Percentiles rank a stretch among this genome's conserved stretches.
Conservation (phyloP, 53 echinoderm and acorn worm species). For the Crossaster papposus region DNA sequence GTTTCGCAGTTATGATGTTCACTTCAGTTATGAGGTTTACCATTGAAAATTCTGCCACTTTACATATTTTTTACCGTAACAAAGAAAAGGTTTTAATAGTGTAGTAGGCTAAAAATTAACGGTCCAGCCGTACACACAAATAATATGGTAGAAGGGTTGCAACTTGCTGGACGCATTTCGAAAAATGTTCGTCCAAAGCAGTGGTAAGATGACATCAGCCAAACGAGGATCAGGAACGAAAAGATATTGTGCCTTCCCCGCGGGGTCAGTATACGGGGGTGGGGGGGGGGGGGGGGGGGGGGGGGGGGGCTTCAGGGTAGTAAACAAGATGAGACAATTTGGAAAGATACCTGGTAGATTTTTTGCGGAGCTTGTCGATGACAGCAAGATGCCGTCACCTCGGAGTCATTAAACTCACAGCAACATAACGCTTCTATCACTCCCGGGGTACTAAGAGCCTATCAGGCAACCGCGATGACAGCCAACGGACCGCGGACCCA, state of each 20-base stretch:
- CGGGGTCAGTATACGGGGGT: background rate
- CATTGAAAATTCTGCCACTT: too few species aligned
- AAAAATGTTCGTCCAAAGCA: background rate
- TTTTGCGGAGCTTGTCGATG: background rate
- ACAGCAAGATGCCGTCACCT: constrained; percentile 45
- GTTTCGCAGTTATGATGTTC: too few species aligned
- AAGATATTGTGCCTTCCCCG: background rate
- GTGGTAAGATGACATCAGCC: background rate
- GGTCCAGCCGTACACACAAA: too few species aligned
- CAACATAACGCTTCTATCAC: constrained; percentile 60
- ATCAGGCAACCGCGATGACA: constrained; percentile 51
- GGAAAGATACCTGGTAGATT: constrained; percentile 16
- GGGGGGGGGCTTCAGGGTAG: background rate
- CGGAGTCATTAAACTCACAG: constrained; percentile 48
- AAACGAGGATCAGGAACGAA: background rate
- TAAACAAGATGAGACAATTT: constrained; percentile 7
- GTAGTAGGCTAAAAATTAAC: too few species aligned
- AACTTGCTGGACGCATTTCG: too few species aligned
- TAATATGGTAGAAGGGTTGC: too few species aligned
- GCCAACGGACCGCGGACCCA: constrained; percentile 38
- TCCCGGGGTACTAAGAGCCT: constrained; percentile 37
- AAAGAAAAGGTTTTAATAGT: too few species aligned
- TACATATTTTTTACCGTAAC: too few species aligned
- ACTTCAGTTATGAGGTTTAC: too few species aligned
- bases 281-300: background rate